Evolutionary conservation across 1,140 invertebrate species (phyloP).

Genomic region (Planococcus citri): DNA sequence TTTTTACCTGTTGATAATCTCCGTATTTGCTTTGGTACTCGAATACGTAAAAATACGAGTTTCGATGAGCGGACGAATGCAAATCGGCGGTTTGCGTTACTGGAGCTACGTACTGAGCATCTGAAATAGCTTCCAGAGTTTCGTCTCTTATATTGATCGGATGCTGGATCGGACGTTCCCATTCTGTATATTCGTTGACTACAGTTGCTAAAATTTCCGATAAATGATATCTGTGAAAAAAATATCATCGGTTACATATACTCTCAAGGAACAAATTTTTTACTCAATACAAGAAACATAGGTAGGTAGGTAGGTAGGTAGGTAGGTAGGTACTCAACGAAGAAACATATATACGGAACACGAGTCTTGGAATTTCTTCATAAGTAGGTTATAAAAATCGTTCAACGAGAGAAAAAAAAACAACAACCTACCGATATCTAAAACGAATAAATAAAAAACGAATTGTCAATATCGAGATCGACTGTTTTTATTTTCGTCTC

Average conservation of each 20-base stretch:
- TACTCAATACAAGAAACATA: no score
- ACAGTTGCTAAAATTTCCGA: slow-evolving; percentile 73
- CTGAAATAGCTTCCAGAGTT: slow-evolving; percentile 81
- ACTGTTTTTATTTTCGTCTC: no score
- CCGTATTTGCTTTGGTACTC: slow-evolving; percentile 86
- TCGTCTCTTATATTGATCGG: slow-evolving; percentile 68
- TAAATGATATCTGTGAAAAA: slow-evolving; percentile 41
- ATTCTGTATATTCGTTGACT: slow-evolving; percentile 94
- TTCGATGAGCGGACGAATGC: slow-evolving; percentile 67
- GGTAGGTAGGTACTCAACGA: no score
- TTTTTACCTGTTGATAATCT: slow-evolving; percentile 70
- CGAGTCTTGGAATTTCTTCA: no score
- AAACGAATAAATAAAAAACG: no score
- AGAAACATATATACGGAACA: no score
- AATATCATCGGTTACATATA: slow-evolving; percentile 26
- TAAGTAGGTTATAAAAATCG: no score
- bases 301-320: no score
- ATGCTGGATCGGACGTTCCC: slow-evolving; percentile 85
- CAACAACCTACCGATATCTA: no score
- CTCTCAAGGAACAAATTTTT: slow-evolving; percentile 55
- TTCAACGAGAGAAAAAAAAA: no score
- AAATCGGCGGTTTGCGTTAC: slow-evolving; percentile 81
- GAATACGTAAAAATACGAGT: slow-evolving; percentile 84
- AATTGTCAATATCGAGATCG: no score
- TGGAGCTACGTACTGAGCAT: slow-evolving; percentile 85